These are phyloP conservation scores for Anneissia japonica DNA, from an alignment of 35 echinoderm and acorn worm species.

Conservation along the genomic window DNA sequence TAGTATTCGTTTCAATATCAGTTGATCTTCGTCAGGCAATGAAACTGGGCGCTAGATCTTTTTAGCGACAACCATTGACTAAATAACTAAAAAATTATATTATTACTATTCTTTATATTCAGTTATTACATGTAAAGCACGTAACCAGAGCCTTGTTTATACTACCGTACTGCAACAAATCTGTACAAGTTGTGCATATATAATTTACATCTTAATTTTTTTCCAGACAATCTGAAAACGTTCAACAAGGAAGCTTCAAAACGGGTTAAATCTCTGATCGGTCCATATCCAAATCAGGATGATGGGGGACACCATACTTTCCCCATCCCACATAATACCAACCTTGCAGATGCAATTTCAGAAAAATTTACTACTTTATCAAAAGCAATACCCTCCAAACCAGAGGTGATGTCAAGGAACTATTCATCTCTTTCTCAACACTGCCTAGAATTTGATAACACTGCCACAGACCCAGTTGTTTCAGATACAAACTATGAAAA, in stretches of 20 bases:
- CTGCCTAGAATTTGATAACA: not conserved
- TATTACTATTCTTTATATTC: too few relatives aligned
- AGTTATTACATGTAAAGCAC: too few relatives aligned
- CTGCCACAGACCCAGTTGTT: not conserved
- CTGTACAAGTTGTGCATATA: too few relatives aligned
- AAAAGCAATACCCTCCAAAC: not conserved
- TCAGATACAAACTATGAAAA: not conserved
- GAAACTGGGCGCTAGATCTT: too few relatives aligned
- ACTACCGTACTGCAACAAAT: too few relatives aligned
- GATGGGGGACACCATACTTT: not conserved
- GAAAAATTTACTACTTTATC: not conserved
- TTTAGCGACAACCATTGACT: too few relatives aligned
- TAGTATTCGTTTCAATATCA: too few relatives aligned
- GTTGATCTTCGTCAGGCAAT: too few relatives aligned
- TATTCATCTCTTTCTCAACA: not conserved
- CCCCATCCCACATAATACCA: not conserved
- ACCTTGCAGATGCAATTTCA: not conserved
- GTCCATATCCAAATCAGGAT: not conserved
- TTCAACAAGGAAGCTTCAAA: constrained; percentile 53
- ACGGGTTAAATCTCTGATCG: constrained; percentile 26
- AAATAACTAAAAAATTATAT: too few relatives aligned
- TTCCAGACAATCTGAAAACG: constrained; percentile 50
- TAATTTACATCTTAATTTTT: too few relatives aligned
- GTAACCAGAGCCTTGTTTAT: too few relatives aligned
- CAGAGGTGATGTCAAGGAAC: not conserved